Conservation (phyloP, 2,113 vertebrate species). For the Fregata magnificens region DNA sequence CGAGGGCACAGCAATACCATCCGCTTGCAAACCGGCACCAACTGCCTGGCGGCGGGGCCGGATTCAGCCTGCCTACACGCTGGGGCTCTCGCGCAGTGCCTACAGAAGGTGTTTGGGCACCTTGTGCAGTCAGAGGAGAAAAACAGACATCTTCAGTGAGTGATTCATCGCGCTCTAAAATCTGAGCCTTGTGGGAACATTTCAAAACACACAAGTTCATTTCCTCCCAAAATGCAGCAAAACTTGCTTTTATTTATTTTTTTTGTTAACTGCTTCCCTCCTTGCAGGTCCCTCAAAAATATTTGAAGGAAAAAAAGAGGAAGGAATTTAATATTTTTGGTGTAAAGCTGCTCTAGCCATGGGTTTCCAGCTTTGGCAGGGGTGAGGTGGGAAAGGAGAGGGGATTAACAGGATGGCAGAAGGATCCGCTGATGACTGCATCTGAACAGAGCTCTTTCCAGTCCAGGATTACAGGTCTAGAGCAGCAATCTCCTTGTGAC, state of each 20-base stretch:
- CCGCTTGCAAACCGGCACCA: accelerated
- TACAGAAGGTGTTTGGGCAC: not conserved
- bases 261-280: not conserved
- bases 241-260: not conserved
- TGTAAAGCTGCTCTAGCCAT: not conserved
- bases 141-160: not conserved
- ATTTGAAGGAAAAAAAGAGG: not conserved
- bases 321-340: not conserved
- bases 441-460: not conserved
- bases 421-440: not conserved
- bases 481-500: not conserved
- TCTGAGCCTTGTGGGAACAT: not conserved
- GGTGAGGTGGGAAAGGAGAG: not conserved
- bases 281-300: not conserved
- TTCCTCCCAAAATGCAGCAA: not conserved
- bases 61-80: not conserved
- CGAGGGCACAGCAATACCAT: accelerated
- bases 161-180: not conserved
- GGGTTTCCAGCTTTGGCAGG: not conserved
- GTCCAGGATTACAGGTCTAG: not conserved
- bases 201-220: not conserved
- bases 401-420: not conserved
- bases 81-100: not conserved
- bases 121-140: not conserved
- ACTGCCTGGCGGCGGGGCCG: accelerated